These are phyloP conservation scores for Brassicogethes aeneus DNA, from an alignment of 2,888 invertebrate genomes.

Conservation along the genomic window DNA sequence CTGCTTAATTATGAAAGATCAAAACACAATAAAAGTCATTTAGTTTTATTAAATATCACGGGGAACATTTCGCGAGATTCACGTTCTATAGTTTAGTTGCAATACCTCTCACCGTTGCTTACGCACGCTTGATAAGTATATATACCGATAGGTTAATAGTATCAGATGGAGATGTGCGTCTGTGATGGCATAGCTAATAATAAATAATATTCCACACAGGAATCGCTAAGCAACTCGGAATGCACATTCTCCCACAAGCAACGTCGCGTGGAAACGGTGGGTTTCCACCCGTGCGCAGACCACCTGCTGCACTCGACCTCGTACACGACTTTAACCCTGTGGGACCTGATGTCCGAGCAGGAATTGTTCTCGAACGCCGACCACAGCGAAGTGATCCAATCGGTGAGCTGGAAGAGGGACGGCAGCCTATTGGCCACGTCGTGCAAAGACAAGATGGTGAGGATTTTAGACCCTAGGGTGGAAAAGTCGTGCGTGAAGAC, in stretches of 20 bases:
- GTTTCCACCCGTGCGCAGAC: conserved; percentile 87
- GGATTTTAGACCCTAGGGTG: conserved; percentile 75
- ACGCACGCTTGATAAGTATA: no score
- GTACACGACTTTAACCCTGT: conserved; percentile 70
- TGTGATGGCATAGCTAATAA: no score
- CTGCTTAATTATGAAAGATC: no score
- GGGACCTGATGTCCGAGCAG: conserved; percentile 77
- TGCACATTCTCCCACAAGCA: conserved; percentile 77
- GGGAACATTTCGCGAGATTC: no score
- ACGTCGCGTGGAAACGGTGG: conserved; percentile 78
- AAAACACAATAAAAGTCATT: no score
- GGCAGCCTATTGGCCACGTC: conserved; percentile 76
- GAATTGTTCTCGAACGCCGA: conserved; percentile 61
- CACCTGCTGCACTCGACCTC: conserved; percentile 82
- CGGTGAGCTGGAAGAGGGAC: conserved; percentile 83
- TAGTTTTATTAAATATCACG: no score
- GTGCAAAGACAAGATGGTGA: conserved; percentile 84
- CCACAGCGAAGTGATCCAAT: conserved; percentile 82
- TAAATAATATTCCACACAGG: no score
- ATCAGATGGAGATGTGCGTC: no score
- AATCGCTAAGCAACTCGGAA: conserved; percentile 68
- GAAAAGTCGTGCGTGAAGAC: conserved; percentile 50
- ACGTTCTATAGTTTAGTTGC: no score
- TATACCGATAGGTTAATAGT: no score
- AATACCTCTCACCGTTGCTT: no score